Evolutionary conservation across 1,140 invertebrate species (phyloP).

Genomic region (Panagrolaimus sp.): DNA sequence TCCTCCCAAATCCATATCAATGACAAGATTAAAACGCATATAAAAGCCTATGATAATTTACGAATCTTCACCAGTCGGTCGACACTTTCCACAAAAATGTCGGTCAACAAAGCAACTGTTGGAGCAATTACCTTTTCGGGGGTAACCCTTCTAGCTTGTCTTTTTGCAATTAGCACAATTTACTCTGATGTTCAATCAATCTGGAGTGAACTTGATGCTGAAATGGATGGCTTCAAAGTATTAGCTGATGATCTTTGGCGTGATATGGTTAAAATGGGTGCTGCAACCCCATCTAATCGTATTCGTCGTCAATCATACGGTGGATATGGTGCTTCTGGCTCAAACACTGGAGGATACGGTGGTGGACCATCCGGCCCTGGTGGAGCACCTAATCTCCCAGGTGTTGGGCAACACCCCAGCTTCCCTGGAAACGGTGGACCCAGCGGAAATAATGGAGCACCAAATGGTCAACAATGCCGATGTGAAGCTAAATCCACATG

Average conservation of each 20-base stretch:
- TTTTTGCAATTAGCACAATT: conserved; percentile 29
- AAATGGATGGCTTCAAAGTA: conserved; percentile 40
- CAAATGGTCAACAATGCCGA: conserved; percentile 22
- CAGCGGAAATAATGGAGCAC: conserved; percentile 23
- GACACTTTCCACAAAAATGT: conserved; percentile 15
- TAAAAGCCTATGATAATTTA: too few relatives aligned
- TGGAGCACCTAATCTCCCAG: not conserved
- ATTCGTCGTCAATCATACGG: conserved; percentile 34
- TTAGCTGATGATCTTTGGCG: conserved; percentile 31
- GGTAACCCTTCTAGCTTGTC: conserved; percentile 23
- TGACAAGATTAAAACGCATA: too few relatives aligned
- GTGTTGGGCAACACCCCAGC: not conserved
- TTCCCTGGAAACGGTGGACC: conserved; percentile 1
- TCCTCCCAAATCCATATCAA: too few relatives aligned
- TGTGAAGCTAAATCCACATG: conserved; percentile 33
- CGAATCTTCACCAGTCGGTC: too few relatives aligned
- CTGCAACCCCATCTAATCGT: conserved; percentile 26
- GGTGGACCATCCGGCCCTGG: not conserved
- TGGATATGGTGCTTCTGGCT: conserved; percentile 28
- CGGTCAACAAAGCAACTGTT: conserved; percentile 27
- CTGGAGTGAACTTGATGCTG: conserved; percentile 31
- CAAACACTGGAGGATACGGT: conserved; percentile 18
- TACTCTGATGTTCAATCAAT: conserved; percentile 26
- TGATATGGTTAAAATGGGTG: conserved; percentile 34
- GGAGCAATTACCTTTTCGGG: conserved; percentile 25